phyloP scores from a whole-genome alignment of 2,113 vertebrate species.

The Elanus axillaris region DNA sequence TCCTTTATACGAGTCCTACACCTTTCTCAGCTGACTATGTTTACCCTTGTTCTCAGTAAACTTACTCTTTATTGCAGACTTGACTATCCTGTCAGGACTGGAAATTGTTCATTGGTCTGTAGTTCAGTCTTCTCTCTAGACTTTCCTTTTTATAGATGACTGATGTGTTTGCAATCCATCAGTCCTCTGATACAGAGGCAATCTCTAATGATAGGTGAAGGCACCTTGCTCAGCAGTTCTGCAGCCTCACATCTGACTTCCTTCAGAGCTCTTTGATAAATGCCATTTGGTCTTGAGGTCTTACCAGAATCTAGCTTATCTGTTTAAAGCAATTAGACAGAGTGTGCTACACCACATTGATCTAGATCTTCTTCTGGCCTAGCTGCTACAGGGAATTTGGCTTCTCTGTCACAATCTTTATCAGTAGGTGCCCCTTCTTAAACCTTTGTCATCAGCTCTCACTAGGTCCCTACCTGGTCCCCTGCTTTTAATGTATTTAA shows the following conservation, averaged over 20 bases:
- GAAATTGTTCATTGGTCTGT: not conserved
- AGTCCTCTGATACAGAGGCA: not conserved
- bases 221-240: not conserved
- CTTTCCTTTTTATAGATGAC: not conserved
- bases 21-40: not conserved
- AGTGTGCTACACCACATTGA: not conserved
- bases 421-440: not conserved
- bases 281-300: not conserved
- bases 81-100: fast-evolving
- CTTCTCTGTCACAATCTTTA: not conserved
- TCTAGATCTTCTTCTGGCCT: not conserved
- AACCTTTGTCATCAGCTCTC: not conserved
- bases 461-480: not conserved
- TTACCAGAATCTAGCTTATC: not conserved
- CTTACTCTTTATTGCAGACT: not conserved
- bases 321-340: not conserved
- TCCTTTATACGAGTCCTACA: not conserved
- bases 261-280: not conserved
- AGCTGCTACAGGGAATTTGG: not conserved
- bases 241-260: not conserved
- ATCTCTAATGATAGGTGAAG: not conserved
- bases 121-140: not conserved
- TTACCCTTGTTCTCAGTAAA: not conserved
- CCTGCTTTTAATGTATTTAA: not conserved
- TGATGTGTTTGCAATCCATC: not conserved